Evolutionary conservation across 1,140 invertebrate species (phyloP), one percentile per base, ranked within the genome.

Genomic region (Ceratina calcarata): DNA sequence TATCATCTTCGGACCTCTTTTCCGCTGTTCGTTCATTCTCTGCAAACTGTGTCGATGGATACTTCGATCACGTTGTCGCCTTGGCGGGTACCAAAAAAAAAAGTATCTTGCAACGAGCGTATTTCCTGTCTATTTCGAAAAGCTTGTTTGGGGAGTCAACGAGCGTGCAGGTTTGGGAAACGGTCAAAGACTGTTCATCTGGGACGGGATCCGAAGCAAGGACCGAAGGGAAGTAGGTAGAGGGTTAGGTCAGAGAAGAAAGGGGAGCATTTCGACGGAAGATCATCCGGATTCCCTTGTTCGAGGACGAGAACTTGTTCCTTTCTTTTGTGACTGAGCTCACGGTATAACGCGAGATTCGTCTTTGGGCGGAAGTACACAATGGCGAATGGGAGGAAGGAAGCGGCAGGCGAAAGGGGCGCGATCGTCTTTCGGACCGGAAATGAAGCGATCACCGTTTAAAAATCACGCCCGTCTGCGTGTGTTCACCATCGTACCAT

Each of bases 401-500:
- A 77, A 81, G 57, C 55, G 22, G 67, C 62, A 51, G 61, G 66
- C 64, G 65, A 76, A 73, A 66, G 58, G 57, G 69, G 67, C 37
- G 62, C 80, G 69, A 79, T 78, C 84, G 83, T 82, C 80, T 79
- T 85, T 85, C 80, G 61, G 57, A 24, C 55, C 84, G 84, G 84
- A 86, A 86, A 86, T 55, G 80, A 85, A 75, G 66, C 70, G 72
- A 85, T 86, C 74, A 27, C 24, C 51, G 82, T 45, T 57, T 74
- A 68, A 67, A 71, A 79, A 68, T 71, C 75, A 57, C 18, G 61
- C 27, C 49, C 57, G 53, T 22, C 2, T 32, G 13, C 37, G 32
- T 60, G 60, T 20, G 6, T 15, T n/a, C 22, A 15, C 37, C 3
- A 3, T 15, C 4, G 22, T 49, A 78, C 45, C 60, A 71, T 15